A percentile compares a stretch with the other conserved stretches of the same genome.
phyloP scores from a whole-genome alignment of 2,888 invertebrate species.

The Drosophila vallismaia region DNA sequence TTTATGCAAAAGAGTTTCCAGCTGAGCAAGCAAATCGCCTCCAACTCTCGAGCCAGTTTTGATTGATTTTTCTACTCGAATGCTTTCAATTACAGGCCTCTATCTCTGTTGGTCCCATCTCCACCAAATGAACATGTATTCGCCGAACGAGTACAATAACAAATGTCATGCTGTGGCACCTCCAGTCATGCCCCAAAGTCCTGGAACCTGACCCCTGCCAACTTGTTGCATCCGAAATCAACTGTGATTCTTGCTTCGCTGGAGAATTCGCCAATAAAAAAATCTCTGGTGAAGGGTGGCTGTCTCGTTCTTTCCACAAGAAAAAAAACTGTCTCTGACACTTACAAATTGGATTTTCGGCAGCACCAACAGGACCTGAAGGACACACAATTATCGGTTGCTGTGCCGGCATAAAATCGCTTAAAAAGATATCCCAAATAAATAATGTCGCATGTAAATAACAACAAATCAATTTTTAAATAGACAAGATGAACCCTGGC shows the following conservation, averaged over 20 bases:
- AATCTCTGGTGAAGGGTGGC: constrained; percentile 20
- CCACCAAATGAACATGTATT: constrained; percentile 59
- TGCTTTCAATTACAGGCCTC: constrained; percentile 58
- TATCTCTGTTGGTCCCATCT: not conserved
- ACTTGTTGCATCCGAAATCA: constrained; percentile 73
- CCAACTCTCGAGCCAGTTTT: constrained; percentile 26
- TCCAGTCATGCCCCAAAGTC: not conserved
- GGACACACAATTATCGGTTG: constrained; percentile 60
- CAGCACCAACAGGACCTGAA: constrained; percentile 37
- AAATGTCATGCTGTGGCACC: constrained; percentile 61
- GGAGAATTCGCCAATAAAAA: constrained; percentile 67
- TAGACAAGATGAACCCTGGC: constrained; percentile 51
- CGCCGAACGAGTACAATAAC: constrained; percentile 41
- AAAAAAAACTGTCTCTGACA: constrained; percentile 72
- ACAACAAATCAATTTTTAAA: constrained; percentile 79
- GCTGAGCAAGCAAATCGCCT: not conserved
- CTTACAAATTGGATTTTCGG: constrained; percentile 74
- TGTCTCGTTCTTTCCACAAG: constrained; percentile 6
- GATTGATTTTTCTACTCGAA: constrained; percentile 70
- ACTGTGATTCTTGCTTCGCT: constrained; percentile 70
- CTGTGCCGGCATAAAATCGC: constrained; percentile 37
- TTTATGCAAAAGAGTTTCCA: constrained; percentile 23
- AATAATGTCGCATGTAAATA: constrained; percentile 76
- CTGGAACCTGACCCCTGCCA: constrained; percentile 14
- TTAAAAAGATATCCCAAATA: constrained; percentile 59